Evolutionary conservation across 2,797 vertebrate genomes (phyloP), one percentile per base, ranked within the genome.

Genomic region (Syncerus caffer): DNA sequence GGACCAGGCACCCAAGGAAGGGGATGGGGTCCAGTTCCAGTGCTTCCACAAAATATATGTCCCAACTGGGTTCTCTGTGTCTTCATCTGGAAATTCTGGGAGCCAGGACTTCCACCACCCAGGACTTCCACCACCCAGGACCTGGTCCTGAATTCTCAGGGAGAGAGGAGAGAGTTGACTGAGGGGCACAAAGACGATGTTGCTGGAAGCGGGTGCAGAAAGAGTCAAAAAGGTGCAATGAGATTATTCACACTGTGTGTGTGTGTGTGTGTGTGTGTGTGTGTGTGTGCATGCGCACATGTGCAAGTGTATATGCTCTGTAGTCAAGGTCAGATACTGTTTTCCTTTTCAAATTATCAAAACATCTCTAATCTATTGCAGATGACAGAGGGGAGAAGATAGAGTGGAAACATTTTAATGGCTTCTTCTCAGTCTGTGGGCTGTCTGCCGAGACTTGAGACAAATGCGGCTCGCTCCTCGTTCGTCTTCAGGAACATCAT

Each of bases 321-420:
- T 6, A 74, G 57, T 80, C 86, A 80, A 38, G 82, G 34, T 88
- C 74, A 85, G 50, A 90, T 71, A 67, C 51, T 78, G 79, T 31
- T 84, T 74, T 95, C 76, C 67, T 90, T 96, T 96, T 92, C 57
- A 95, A 93, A 74, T 89, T 51, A 95, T 58, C 82, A 80, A 92
- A 96, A 94, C 92, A 80, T 95, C 60, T 95, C 85, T 94, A 96
- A 97, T 96, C 80, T 93, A 60, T 67, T 74, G 62, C 89, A 97
- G 93, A 95, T 93, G 95, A 64, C 16, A 94, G 85, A 90, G 51
- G 64, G 90, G 29, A 53, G 78, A 95, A 93, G 38, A 80, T 74
- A 90, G 90, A 82, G 74, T 97, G 76, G 95, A 95, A 97, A 93
- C 78, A 97, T 90, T 95, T 97, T 84, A 90, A 71, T 82, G 92